Evolutionary conservation across 2,797 vertebrate species (phyloP).

Genomic region (Danio choprae): DNA sequence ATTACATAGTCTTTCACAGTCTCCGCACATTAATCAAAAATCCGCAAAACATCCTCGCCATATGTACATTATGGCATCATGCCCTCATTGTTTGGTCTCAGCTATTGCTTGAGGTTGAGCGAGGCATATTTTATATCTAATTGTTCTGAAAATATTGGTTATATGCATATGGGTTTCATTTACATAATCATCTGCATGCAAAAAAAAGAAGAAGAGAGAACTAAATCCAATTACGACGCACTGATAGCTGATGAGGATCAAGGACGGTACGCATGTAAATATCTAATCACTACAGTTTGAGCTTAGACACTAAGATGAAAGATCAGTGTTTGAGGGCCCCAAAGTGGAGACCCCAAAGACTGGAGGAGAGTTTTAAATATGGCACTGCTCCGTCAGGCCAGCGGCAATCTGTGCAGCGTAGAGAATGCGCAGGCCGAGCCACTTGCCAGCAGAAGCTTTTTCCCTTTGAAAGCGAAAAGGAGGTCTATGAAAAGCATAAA

Average conservation of each 20-base stretch:
- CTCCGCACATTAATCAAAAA: conserved; percentile 22
- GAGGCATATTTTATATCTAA: conserved; percentile 21
- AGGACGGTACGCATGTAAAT: conserved; percentile 19
- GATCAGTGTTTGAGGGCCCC: neutral
- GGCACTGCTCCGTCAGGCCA: conserved; percentile 55
- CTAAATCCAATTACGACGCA: conserved; percentile 23
- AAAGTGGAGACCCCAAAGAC: neutral
- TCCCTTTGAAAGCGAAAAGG: conserved; percentile 70
- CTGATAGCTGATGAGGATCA: conserved; percentile 4
- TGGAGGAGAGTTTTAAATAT: conserved; percentile 64
- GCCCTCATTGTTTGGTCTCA: conserved; percentile 20
- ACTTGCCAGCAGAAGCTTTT: conserved; percentile 52
- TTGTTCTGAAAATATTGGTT: conserved; percentile 40
- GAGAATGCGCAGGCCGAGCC: conserved; percentile 25
- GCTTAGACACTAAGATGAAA: conserved; percentile 19
- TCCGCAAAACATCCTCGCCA: conserved; percentile 24
- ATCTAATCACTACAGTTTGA: conserved; percentile 18
- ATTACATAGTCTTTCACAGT: conserved; percentile 30
- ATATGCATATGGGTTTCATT: conserved; percentile 32
- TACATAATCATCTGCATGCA: conserved; percentile 26
- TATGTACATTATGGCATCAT: conserved; percentile 1
- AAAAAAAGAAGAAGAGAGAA: conserved; percentile 23
- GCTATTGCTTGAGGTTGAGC: conserved; percentile 16
- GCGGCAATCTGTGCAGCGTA: conserved; percentile 32
- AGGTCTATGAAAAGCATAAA: conserved; percentile 71